phyloP scores from a whole-genome alignment of 2,113 vertebrate species.

The Pycnonotus jocosus region DNA sequence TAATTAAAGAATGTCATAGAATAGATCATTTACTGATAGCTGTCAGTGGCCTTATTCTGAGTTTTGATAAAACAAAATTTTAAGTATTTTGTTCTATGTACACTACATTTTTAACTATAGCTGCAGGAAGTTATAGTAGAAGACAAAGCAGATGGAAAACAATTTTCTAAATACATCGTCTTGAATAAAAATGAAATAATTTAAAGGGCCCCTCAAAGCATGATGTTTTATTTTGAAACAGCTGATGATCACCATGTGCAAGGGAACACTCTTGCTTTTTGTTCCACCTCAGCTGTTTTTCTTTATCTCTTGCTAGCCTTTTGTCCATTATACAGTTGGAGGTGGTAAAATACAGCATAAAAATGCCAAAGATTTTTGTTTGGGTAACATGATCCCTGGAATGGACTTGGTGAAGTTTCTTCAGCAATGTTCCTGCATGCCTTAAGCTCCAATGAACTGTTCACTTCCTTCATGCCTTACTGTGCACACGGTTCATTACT shows the following conservation, averaged over 20 bases:
- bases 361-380: constrained; percentile 50
- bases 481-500: not conserved
- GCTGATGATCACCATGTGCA: not conserved
- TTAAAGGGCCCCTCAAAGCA: not conserved
- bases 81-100: not conserved
- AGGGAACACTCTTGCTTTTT: not conserved
- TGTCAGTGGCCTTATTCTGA: not conserved
- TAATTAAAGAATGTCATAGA: not conserved
- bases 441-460: not conserved
- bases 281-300: constrained; percentile 39
- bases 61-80: not conserved
- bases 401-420: not conserved
- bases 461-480: not conserved
- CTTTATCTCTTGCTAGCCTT: constrained; percentile 1
- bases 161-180: not conserved
- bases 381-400: not conserved
- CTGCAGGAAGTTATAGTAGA: not conserved
- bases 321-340: not conserved
- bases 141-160: not conserved
- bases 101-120: not conserved
- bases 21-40: not conserved
- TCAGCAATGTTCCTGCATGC: not conserved
- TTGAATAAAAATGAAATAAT: not conserved
- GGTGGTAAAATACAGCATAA: constrained; percentile 9
- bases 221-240: not conserved